phyloP scores from a whole-genome alignment of 2,797 vertebrate species.

The Fratercula arctica region DNA sequence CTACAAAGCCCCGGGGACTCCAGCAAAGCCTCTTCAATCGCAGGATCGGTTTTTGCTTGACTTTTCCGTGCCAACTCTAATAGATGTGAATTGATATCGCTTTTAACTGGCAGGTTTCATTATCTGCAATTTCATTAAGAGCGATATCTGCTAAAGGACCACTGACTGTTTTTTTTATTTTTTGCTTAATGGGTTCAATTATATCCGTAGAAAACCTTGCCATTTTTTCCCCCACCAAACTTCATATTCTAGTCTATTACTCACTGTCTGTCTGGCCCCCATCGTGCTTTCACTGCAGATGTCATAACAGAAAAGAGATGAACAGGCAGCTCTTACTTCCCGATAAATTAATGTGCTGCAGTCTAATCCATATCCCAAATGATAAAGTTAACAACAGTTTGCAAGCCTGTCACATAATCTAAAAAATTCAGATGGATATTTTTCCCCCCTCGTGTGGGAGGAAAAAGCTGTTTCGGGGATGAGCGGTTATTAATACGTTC shows the following conservation, averaged over 20 bases:
- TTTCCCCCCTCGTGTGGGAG: conserved; percentile 6
- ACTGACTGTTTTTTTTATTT: conserved; percentile 34
- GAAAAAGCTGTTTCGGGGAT: conserved; percentile 49
- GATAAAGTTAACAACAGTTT: conserved; percentile 69
- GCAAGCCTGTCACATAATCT: conserved; percentile 63
- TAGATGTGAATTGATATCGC: conserved; percentile 17
- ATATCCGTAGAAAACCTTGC: conserved; percentile 54
- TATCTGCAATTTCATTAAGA: conserved; percentile 56
- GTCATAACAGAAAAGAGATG: conserved; percentile 62
- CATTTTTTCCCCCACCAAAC: conserved; percentile 43
- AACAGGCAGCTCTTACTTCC: conserved; percentile 56
- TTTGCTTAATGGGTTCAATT: conserved; percentile 70
- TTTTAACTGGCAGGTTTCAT: conserved; percentile 58
- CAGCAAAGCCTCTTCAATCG: accelerated
- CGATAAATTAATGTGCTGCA: conserved; percentile 60
- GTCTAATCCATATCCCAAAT: conserved; percentile 60
- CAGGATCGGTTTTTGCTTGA: background rate
- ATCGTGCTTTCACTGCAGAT: conserved; percentile 61
- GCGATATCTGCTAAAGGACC: conserved; percentile 6
- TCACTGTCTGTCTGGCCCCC: conserved; percentile 59
- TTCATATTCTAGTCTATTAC: conserved; percentile 66
- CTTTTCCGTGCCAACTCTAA: background rate
- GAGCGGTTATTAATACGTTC: conserved; percentile 49
- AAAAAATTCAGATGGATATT: conserved; percentile 61
- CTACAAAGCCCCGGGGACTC: background rate